Evolutionary conservation across 2,797 vertebrate genomes (phyloP).

Genomic region (Sphenopsis melanotis): DNA sequence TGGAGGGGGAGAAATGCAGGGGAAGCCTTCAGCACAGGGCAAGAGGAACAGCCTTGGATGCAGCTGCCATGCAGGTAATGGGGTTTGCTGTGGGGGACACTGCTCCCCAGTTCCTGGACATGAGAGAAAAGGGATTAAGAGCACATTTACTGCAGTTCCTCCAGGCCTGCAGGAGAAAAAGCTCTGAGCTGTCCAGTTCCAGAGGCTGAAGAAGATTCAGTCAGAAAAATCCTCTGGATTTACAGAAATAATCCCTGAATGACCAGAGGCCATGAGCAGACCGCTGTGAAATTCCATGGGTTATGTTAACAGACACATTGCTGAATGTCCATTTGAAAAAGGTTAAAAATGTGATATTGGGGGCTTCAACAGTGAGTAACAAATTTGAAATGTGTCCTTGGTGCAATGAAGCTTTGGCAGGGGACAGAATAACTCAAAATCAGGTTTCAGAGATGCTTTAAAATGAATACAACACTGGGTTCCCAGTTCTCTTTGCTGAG

Average conservation of each 20-base stretch:
- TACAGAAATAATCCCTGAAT: not conserved
- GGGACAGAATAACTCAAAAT: not conserved
- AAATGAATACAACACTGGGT: not conserved
- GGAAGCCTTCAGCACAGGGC: not conserved
- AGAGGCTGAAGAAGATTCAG: not conserved
- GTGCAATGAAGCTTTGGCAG: not conserved
- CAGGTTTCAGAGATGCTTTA: not conserved
- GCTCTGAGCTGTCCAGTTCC: not conserved
- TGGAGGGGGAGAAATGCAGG: not conserved
- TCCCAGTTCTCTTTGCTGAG: not conserved
- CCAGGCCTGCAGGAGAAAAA: not conserved
- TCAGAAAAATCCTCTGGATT: not conserved
- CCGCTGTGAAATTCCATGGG: not conserved
- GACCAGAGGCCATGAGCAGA: not conserved
- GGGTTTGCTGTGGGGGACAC: not conserved
- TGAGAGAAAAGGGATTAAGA: not conserved
- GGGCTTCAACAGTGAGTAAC: not conserved
- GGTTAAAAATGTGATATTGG: not conserved
- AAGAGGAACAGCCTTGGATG: not conserved
- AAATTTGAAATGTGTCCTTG: not conserved
- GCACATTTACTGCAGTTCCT: not conserved
- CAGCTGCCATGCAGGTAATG: not conserved
- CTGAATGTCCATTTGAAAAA: not conserved
- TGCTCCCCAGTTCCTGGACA: not conserved
- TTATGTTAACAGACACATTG: not conserved